These are phyloP conservation scores for Premnoplex brunnescens DNA, from an alignment of 2,797 vertebrate species.

Conservation along the genomic window DNA sequence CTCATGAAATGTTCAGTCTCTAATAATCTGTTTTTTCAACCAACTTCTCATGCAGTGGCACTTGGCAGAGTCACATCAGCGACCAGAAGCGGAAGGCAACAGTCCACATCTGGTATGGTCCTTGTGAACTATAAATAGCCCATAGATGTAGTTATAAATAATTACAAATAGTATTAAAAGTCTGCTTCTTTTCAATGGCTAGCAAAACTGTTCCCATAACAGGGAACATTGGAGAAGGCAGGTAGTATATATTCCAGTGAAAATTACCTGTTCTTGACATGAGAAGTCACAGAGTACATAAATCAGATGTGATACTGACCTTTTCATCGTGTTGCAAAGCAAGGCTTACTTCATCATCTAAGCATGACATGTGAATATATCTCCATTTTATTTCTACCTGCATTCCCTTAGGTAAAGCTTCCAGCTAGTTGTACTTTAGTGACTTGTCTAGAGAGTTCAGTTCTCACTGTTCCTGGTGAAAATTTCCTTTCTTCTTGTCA, in stretches of 20 bases:
- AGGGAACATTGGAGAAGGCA: background rate
- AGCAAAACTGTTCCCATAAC: background rate
- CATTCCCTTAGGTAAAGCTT: background rate
- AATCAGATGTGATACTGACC: background rate
- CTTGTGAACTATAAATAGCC: background rate
- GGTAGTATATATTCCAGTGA: background rate
- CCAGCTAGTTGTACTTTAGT: background rate
- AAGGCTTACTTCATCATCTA: background rate
- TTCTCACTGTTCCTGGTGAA: background rate
- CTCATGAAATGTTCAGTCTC: background rate
- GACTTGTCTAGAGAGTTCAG: background rate
- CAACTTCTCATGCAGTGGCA: rapidly evolving
- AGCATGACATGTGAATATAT: background rate
- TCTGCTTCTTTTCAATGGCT: background rate
- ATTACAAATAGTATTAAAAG: background rate
- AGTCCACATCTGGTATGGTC: background rate
- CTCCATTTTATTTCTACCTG: background rate
- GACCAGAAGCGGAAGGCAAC: background rate
- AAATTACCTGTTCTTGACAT: background rate
- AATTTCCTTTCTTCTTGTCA: background rate
- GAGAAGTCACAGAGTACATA: background rate
- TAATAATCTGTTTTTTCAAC: background rate
- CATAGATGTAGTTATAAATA: background rate
- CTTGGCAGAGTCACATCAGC: rapidly evolving
- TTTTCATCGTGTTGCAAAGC: background rate